A percentile compares a stretch with the other conserved stretches of the same genome.
phyloP scores from a whole-genome alignment of 2,113 vertebrate genomes.

The Calcarius ornatus region DNA sequence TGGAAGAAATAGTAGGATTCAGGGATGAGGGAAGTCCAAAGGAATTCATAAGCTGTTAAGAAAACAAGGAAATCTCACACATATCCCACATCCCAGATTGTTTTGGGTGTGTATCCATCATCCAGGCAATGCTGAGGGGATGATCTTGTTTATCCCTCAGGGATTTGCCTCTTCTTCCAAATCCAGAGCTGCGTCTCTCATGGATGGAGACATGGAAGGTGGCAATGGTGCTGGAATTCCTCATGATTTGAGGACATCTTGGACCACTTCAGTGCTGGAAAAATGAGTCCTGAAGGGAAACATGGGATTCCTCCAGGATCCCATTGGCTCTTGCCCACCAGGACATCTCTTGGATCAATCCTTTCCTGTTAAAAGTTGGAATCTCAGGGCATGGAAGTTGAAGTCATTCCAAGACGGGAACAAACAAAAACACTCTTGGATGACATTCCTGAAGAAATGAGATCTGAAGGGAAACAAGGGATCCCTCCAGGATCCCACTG shows the following conservation, averaged over 20 bases:
- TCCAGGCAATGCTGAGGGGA: not conserved
- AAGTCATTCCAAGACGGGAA: not conserved
- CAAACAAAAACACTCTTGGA: not conserved
- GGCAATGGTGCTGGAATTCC: not conserved
- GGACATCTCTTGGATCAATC: not conserved
- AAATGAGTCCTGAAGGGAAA: not conserved
- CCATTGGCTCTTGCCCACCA: not conserved
- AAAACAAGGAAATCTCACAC: not conserved
- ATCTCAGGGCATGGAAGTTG: not conserved
- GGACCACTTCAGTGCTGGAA: fast-evolving
- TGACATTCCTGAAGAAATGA: not conserved
- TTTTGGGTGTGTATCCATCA: not conserved
- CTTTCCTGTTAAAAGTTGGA: no score
- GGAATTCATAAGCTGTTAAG: not conserved
- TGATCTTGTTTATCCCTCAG: not conserved
- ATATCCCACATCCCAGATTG: not conserved
- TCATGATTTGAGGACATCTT: not conserved
- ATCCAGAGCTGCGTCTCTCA: not conserved
- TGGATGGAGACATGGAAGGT: not conserved
- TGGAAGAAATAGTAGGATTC: not conserved
- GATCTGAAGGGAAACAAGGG: fast-evolving
- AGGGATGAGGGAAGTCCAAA: not conserved
- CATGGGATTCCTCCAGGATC: not conserved
- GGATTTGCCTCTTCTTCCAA: not conserved
- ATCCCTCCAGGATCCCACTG: not conserved